phyloP scores from a whole-genome alignment of 2,888 invertebrate genomes.

The Epistrophella euchroma region DNA sequence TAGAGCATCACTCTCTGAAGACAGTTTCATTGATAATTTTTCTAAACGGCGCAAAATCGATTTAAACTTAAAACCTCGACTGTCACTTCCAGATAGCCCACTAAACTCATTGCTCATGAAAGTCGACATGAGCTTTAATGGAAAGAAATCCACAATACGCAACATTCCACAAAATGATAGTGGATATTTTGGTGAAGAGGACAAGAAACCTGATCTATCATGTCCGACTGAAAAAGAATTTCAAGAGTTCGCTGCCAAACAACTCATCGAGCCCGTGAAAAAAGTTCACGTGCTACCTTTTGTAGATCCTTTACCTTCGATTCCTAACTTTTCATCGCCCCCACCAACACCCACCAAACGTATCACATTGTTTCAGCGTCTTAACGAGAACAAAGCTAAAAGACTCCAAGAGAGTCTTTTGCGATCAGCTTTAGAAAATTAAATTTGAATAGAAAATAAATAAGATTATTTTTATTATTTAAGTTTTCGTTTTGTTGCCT shows the following conservation, averaged over 20 bases:
- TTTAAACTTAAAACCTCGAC: slow-evolving; percentile 78
- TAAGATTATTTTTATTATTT: slow-evolving; percentile 9
- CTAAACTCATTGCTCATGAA: slow-evolving; percentile 80
- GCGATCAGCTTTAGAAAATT: slow-evolving; percentile 77
- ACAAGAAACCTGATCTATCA: slow-evolving; percentile 42
- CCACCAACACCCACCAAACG: slow-evolving; percentile 77
- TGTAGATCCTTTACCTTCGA: slow-evolving; percentile 70
- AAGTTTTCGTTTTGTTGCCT: slow-evolving; percentile 46
- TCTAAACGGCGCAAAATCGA: slow-evolving; percentile 80
- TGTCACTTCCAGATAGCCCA: slow-evolving; percentile 77
- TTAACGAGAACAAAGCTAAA: slow-evolving; percentile 78
- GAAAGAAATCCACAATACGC: slow-evolving; percentile 27
- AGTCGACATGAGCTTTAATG: slow-evolving; percentile 78
- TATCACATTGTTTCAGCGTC: slow-evolving; percentile 77
- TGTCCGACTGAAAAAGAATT: slow-evolving; percentile 78
- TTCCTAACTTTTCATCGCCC: slow-evolving; percentile 71
- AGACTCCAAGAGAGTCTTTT: slow-evolving; percentile 76
- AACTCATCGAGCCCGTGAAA: slow-evolving; percentile 74
- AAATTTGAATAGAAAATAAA: slow-evolving; percentile 34
- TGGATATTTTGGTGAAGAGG: slow-evolving; percentile 51
- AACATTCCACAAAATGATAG: slow-evolving; percentile 58
- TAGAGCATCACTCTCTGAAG: slow-evolving; percentile 78
- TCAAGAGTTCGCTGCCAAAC: slow-evolving; percentile 74
- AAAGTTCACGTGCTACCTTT: slow-evolving; percentile 78
- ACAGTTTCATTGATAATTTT: slow-evolving; percentile 81